These are phyloP conservation scores for Abrostola triplasia DNA, from an alignment of 2,888 invertebrate genomes.

Conservation along the genomic window DNA sequence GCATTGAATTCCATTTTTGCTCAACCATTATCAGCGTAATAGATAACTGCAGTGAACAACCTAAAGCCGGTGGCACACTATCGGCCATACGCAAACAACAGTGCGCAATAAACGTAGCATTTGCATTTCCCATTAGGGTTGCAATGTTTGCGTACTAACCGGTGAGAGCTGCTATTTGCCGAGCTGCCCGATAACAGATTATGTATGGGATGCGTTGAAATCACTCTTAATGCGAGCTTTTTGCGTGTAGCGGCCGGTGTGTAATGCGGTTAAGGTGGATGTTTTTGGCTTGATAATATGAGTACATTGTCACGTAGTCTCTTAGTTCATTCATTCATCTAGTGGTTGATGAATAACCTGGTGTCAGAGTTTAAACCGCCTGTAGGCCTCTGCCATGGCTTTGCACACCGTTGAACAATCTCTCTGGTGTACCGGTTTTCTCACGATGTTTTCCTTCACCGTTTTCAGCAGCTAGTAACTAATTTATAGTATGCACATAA, in stretches of 20 bases:
- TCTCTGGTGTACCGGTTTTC: too few relatives aligned
- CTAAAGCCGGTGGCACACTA: slow-evolving; percentile 55
- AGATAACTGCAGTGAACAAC: slow-evolving; percentile 43
- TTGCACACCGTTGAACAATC: too few relatives aligned
- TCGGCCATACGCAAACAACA: slow-evolving; percentile 56
- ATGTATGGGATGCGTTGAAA: slow-evolving; percentile 31
- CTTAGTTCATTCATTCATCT: too few relatives aligned
- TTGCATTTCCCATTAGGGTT: slow-evolving; percentile 65
- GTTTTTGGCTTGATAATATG: background rate
- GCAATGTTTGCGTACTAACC: slow-evolving; percentile 52
- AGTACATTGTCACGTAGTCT: background rate
- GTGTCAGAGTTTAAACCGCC: too few relatives aligned
- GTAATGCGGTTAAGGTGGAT: slow-evolving; percentile 14
- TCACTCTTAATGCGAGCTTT: slow-evolving; percentile 39
- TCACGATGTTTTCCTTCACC: too few relatives aligned
- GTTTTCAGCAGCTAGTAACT: too few relatives aligned
- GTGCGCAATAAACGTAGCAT: slow-evolving; percentile 60
- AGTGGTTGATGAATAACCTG: too few relatives aligned
- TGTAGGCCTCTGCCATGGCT: too few relatives aligned
- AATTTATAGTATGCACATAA: too few relatives aligned
- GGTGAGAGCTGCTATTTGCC: slow-evolving; percentile 49
- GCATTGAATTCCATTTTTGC: slow-evolving; percentile 29
- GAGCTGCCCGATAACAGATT: slow-evolving; percentile 49
- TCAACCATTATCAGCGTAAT: slow-evolving; percentile 31
- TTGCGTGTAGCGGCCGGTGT: slow-evolving; percentile 28